These are phyloP conservation scores for Galaxias olidus DNA, from an alignment of 2,797 vertebrate species.

Conservation along the genomic window DNA sequence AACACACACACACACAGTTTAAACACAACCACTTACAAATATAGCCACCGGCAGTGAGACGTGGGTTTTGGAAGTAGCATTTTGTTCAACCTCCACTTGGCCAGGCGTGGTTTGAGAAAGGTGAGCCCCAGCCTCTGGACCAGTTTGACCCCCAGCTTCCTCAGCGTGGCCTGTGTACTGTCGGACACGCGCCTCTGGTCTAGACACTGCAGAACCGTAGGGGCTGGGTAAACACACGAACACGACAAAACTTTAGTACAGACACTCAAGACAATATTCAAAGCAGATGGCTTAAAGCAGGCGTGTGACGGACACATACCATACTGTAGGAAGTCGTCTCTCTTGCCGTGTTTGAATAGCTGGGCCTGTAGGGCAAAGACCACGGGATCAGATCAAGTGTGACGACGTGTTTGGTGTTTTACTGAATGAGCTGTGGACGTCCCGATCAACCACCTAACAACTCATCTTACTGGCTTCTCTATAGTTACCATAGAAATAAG, in stretches of 20 bases:
- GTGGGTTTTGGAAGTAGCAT: not conserved
- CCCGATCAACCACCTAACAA: no score
- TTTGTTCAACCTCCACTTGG: conserved; percentile 88
- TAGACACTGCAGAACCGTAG: conserved; percentile 82
- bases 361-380: conserved; percentile 80
- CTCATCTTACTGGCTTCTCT: no score
- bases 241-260: not conserved
- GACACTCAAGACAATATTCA: no score
- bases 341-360: conserved; percentile 95
- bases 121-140: conserved; percentile 91
- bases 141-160: conserved; percentile 90
- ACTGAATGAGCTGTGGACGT: not conserved
- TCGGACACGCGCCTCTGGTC: conserved; percentile 81
- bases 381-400: conserved; percentile 6
- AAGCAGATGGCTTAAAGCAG: no score
- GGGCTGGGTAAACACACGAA: conserved; percentile 68
- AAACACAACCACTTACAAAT: not conserved
- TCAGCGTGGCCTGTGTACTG: conserved; percentile 85
- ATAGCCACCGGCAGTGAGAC: not conserved
- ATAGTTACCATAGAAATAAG: no score
- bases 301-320: conserved; percentile 73
- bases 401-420: not conserved
- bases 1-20: not conserved
- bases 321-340: conserved; percentile 91
- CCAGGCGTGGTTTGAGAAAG: conserved; percentile 91